These are phyloP conservation scores for Crocidura indochinensis DNA, from an alignment of 2,797 vertebrate species.

Conservation along the genomic window DNA sequence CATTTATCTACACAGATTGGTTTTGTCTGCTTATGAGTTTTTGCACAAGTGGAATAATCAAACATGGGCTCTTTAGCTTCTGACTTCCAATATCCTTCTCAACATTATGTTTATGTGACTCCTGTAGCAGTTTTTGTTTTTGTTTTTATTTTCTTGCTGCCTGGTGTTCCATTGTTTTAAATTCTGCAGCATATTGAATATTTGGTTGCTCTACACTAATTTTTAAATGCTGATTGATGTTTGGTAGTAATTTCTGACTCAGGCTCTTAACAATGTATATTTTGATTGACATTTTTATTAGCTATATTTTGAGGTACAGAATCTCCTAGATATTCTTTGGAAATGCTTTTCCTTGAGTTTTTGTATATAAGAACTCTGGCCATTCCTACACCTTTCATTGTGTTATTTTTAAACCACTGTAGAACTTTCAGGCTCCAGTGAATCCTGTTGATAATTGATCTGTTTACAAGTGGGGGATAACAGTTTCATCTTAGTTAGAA, in stretches of 20 bases:
- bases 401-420: background rate
- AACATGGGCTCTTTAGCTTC: background rate
- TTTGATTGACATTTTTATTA: background rate
- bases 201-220: background rate
- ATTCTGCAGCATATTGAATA: too few species aligned
- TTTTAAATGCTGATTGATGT: background rate
- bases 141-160: background rate
- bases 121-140: background rate
- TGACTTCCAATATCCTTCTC: background rate
- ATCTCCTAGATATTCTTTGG: background rate
- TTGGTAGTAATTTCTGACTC: conserved; percentile 7
- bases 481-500: background rate
- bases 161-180: background rate
- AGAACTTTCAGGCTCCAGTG: background rate
- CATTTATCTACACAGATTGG: background rate
- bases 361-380: background rate
- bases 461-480: too few species aligned
- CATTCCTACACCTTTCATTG: background rate
- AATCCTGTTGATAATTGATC: background rate
- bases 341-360: background rate
- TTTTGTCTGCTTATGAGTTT: background rate
- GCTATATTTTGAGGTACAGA: too few species aligned
- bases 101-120: background rate
- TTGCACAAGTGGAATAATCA: background rate
- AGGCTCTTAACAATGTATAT: background rate